Conservation (phyloP, 2,113 vertebrate genomes). For the Bufo bufo region DNA sequence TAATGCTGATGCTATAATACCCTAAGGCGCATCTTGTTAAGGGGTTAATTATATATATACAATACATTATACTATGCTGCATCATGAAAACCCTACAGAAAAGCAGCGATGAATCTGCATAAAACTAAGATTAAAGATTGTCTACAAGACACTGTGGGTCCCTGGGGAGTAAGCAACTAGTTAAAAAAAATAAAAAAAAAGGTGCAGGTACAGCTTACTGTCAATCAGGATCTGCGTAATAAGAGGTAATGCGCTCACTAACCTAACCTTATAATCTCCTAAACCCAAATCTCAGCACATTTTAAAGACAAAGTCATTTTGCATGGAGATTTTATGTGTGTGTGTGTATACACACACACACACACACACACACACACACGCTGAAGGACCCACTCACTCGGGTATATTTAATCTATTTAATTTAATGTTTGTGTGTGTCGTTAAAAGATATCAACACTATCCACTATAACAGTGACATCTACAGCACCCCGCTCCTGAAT, state of each 20-base stretch:
- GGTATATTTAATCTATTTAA: too few species aligned
- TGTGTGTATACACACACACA: too few species aligned
- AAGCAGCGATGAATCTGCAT: background rate
- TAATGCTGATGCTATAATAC: too few species aligned
- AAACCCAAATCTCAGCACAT: background rate
- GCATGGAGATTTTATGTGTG: background rate
- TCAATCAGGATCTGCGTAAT: background rate
- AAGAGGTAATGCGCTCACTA: background rate
- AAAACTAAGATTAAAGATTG: background rate
- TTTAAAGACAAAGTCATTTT: background rate
- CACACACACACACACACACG: too few species aligned
- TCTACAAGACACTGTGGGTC: background rate
- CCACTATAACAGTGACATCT: too few species aligned
- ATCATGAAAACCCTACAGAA: background rate
- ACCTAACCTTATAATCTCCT: background rate
- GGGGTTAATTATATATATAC: background rate
- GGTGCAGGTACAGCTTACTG: background rate
- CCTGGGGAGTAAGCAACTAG: background rate
- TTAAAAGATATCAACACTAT: too few species aligned
- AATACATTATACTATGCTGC: background rate
- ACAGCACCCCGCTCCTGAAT: too few species aligned
- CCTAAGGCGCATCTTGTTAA: too few species aligned
- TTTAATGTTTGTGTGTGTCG: too few species aligned
- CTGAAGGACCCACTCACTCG: too few species aligned
- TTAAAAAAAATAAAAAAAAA: background rate